Percentiles rank a stretch among this genome's conserved stretches.
Evolutionary conservation across 2,888 invertebrate genomes (phyloP).

Genomic region (Eristalis arbustorum): DNA sequence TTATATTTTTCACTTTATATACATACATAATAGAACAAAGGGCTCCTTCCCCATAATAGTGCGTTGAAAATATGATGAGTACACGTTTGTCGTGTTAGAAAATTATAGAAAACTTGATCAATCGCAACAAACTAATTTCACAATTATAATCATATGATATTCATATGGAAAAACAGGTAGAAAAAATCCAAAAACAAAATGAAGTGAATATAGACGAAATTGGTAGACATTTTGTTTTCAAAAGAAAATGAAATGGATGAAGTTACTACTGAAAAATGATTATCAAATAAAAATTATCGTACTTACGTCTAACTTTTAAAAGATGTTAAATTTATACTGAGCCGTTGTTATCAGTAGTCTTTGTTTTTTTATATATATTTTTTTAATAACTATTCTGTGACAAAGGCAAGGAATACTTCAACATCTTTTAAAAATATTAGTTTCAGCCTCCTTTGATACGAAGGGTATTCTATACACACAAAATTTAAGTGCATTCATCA

Average conservation of each 20-base stretch:
- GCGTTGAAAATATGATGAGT: not conserved
- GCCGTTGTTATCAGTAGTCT: not conserved
- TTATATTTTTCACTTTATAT: not conserved
- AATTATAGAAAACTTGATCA: not conserved
- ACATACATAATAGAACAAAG: not conserved
- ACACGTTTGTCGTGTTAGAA: not conserved
- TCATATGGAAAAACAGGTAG: not conserved
- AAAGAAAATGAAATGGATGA: not conserved
- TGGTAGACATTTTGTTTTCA: not conserved
- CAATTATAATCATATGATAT: not conserved
- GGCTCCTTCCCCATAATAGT: not conserved
- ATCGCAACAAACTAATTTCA: not conserved
- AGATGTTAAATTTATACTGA: not conserved
- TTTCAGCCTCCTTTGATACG: not conserved
- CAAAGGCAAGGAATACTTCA: not conserved
- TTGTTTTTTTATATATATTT: not conserved
- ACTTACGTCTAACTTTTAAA: not conserved
- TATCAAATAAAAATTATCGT: not conserved
- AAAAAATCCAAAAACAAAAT: not conserved
- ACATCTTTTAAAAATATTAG: constrained; percentile 1
- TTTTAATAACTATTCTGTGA: not conserved
- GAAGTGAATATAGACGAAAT: not conserved
- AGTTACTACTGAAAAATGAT: not conserved
- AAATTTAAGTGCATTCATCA: not conserved
- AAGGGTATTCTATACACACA: constrained; percentile 2